These are phyloP conservation scores for Eonycteris spelaea DNA, from an alignment of 2,113 vertebrate genomes.

Conservation along the genomic window DNA sequence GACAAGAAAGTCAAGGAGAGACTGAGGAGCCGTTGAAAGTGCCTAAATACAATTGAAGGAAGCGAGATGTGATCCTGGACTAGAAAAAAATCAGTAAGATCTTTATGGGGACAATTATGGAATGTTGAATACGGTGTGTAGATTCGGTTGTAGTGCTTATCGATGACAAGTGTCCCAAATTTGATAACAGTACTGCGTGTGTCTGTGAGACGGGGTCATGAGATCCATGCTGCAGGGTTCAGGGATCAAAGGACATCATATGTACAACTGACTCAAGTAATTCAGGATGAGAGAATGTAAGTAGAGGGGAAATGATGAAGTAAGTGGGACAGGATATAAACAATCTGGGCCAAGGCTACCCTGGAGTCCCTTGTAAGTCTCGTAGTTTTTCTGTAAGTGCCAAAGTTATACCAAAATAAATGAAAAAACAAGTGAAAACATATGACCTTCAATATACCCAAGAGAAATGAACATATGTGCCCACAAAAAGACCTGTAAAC, in stretches of 20 bases:
- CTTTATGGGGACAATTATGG: neutral
- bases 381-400: neutral
- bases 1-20: neutral
- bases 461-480: neutral
- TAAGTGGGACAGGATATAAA: neutral
- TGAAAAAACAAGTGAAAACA: neutral
- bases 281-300: neutral
- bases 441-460: neutral
- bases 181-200: neutral
- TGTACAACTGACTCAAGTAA: neutral
- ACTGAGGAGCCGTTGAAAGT: neutral
- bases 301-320: neutral
- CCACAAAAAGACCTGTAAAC: neutral
- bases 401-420: neutral
- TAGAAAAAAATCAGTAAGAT: neutral
- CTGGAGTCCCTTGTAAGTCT: neutral
- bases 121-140: accelerated
- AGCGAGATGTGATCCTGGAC: neutral
- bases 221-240: neutral
- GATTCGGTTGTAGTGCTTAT: no score
- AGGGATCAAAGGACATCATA: neutral
- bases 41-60: neutral
- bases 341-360: neutral
- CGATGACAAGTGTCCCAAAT: neutral
- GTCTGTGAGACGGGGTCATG: neutral